Evolutionary conservation across 1,140 invertebrate species (phyloP).

Genomic region (Cardiocondyla obscurior): DNA sequence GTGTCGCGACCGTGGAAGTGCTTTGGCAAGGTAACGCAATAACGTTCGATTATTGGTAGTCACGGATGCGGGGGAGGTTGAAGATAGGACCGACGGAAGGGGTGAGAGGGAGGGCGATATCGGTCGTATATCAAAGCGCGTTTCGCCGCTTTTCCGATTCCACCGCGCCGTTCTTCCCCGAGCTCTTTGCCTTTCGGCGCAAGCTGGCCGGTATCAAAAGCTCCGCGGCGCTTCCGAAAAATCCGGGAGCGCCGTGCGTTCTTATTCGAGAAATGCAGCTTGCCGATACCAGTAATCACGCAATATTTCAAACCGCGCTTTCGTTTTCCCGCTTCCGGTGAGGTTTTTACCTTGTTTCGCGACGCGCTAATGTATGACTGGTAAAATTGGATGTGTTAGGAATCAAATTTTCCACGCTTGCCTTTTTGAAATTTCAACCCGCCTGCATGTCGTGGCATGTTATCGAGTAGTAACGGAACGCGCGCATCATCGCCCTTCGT

Average conservation of each 20-base stretch:
- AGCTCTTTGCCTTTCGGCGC: constrained; percentile 5
- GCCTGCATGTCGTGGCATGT: too few species aligned
- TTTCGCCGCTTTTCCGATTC: constrained; percentile 51
- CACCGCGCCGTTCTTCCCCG: constrained; percentile 31
- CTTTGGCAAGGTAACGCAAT: constrained; percentile 76
- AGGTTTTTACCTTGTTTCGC: neutral
- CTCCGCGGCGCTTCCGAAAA: neutral
- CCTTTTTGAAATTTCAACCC: neutral
- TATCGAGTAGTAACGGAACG: too few species aligned
- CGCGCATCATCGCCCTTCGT: too few species aligned
- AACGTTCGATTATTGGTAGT: constrained; percentile 82
- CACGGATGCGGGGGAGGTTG: constrained; percentile 60
- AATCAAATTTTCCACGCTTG: neutral
- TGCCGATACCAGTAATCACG: constrained; percentile 33
- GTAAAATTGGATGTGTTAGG: neutral
- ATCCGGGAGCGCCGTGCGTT: neutral
- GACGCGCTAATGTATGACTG: neutral
- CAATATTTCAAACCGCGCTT: constrained; percentile 20
- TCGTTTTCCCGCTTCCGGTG: neutral
- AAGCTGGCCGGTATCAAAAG: constrained; percentile 48
- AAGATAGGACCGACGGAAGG: neutral
- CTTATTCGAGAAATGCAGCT: neutral
- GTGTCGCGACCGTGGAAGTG: constrained; percentile 59
- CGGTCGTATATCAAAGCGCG: constrained; percentile 78
- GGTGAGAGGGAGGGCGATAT: constrained; percentile 5